Evolutionary conservation across 1,140 invertebrate genomes (phyloP).

Genomic region (Drosophila pseudoananassae): DNA sequence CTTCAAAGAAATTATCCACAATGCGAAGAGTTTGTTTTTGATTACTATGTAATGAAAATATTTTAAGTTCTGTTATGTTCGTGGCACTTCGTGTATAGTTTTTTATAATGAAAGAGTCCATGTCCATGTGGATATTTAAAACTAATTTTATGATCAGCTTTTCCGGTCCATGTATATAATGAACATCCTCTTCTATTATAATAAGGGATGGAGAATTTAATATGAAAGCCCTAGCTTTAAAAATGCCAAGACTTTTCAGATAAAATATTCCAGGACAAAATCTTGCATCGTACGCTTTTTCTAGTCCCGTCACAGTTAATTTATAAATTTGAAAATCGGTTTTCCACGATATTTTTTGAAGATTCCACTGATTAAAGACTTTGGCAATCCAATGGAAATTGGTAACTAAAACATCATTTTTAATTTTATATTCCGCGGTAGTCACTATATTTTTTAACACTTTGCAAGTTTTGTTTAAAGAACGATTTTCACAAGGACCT

Average conservation of each 20-base stretch:
- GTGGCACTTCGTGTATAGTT: not conserved
- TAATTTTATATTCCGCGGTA: conserved; percentile 12
- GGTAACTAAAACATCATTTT: not conserved
- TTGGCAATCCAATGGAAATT: conserved; percentile 2
- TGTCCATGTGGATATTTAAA: not conserved
- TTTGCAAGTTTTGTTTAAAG: not conserved
- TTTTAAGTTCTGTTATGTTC: not conserved
- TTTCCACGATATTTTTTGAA: not conserved
- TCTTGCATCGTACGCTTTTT: not conserved
- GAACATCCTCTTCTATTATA: not conserved
- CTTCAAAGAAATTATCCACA: not conserved
- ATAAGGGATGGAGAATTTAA: not conserved
- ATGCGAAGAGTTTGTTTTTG: not conserved
- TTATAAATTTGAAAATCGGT: not conserved
- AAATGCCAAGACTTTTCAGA: not conserved
- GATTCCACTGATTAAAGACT: conserved; percentile 3
- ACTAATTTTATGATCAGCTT: not conserved
- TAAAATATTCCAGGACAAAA: not conserved
- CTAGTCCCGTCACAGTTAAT: not conserved
- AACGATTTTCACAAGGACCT: not conserved
- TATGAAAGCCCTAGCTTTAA: not conserved
- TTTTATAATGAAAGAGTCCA: not conserved
- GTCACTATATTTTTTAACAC: not conserved
- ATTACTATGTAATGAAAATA: not conserved
- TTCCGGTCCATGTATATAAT: not conserved